These are phyloP conservation scores for Yoshiicerus persimilis DNA, from an alignment of 1,140 invertebrate genomes.

Conservation along the genomic window DNA sequence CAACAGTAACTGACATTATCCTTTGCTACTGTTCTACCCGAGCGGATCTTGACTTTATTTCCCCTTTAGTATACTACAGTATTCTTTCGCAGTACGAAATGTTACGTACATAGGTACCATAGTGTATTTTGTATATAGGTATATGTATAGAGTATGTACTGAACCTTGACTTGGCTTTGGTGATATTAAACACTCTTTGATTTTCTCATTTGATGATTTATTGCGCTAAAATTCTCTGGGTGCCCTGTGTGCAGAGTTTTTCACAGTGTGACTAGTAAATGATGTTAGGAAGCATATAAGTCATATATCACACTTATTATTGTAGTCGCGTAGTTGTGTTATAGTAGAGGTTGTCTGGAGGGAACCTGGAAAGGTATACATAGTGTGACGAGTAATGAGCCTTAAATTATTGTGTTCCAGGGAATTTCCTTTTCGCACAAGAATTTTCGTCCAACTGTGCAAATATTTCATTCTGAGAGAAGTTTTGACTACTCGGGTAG, in stretches of 20 bases:
- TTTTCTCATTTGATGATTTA: constrained; percentile 27
- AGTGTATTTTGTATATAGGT: no score
- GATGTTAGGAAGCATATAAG: background rate
- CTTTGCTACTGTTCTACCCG: background rate
- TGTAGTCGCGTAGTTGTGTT: no score
- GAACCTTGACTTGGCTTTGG: background rate
- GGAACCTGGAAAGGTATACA: background rate
- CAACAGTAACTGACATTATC: constrained; percentile 25
- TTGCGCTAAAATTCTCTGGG: background rate
- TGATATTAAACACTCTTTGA: constrained; percentile 27
- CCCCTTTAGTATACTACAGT: background rate
- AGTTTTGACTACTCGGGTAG: background rate
- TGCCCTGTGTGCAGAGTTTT: background rate
- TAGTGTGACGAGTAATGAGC: constrained; percentile 11
- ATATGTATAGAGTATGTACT: no score
- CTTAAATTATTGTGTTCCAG: constrained; percentile 17
- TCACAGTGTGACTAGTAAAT: background rate
- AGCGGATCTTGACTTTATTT: background rate
- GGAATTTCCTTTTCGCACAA: constrained; percentile 7
- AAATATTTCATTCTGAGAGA: background rate
- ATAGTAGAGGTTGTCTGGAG: background rate
- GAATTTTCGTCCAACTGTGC: background rate
- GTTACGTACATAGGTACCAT: background rate
- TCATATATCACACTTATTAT: background rate
- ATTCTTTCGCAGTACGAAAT: background rate